Conservation (phyloP, 2,797 vertebrate genomes). For the Lacerta agilis region DNA sequence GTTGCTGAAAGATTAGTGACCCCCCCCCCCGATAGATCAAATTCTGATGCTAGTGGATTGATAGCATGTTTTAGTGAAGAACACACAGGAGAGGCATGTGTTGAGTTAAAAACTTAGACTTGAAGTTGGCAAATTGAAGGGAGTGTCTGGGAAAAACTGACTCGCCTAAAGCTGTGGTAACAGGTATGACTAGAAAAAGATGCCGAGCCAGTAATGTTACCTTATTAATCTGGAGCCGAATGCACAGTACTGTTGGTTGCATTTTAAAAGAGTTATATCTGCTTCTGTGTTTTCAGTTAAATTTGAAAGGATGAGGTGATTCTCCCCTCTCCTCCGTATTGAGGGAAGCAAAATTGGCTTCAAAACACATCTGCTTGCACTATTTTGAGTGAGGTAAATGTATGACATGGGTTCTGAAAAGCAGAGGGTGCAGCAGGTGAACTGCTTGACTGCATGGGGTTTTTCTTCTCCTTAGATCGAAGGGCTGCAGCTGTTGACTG, state of each 20-base stretch:
- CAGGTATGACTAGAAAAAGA: constrained; percentile 76
- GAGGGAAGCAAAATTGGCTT: neutral
- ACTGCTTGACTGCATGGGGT: neutral
- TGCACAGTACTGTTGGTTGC: constrained; percentile 3
- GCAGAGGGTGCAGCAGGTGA: neutral
- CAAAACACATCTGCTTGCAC: neutral
- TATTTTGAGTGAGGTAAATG: neutral
- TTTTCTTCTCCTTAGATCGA: neutral
- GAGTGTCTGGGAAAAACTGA: constrained; percentile 73
- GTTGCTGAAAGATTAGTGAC: neutral
- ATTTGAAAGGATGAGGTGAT: constrained; percentile 15
- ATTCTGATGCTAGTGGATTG: neutral
- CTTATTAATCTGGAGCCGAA: constrained; percentile 48
- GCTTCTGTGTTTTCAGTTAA: constrained; percentile 20
- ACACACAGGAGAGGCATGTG: neutral
- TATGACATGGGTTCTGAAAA: neutral
- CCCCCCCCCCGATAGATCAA: too few relatives aligned
- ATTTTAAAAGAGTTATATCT: constrained; percentile 34
- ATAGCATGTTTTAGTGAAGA: constrained; percentile 12
- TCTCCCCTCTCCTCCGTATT: neutral
- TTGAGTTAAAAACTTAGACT: constrained; percentile 36
- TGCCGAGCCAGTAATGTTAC: constrained; percentile 67
- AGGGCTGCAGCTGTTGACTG: neutral
- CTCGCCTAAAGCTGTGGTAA: constrained; percentile 61
- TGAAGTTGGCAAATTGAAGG: constrained; percentile 52